Evolutionary conservation across 2,113 vertebrate species (phyloP), one percentile per base, ranked within the genome.

Genomic region (Gyps fulvus): DNA sequence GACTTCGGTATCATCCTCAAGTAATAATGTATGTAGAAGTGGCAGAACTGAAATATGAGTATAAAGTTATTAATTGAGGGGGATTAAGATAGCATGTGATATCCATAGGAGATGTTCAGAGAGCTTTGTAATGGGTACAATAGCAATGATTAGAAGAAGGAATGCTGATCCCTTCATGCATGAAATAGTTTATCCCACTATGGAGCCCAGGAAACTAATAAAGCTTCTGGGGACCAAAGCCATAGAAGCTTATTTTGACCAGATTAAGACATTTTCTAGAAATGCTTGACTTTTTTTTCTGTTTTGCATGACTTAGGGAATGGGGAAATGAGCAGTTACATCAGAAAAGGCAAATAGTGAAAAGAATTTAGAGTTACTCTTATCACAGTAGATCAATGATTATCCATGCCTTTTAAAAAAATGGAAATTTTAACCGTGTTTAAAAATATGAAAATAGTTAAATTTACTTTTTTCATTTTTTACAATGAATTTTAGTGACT

Each of bases 81-180:
- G 31, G 78, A 95, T 95, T 96, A 95, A 96, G 89, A 94, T 79
- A 87, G 73, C 72, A 25, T 82, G 61, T 93, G 87, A 70, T 96
- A 94, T 87, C 91, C 91, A 89, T 79, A 79, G 91, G 89, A 90
- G 73, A 65, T 89, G 73, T 87, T 94, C 70, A 84, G 45, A 90
- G 73, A 63, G 83, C 96, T 94, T 93, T 95, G 93, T 91, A 71
- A 67, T 95, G 57, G 77, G 55, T 82, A 97, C 95, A 96, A 76
- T 94, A 95, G 89, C 80, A 89, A 79, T 96, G 95, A 97, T 95
- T 93, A 94, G 65, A 93, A 87, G 93, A 66, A 91, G 72, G 91
- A 96, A 93, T 96, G 93, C 84, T 96, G 89, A 95, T 97, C 95
- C 87, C 29, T 95, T 96, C 94, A 93, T 96, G 95, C 96, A 93